A percentile compares a stretch with the other conserved stretches of the same genome.
phyloP scores from a whole-genome alignment of 2,888 invertebrate species.

The Thera britannica region DNA sequence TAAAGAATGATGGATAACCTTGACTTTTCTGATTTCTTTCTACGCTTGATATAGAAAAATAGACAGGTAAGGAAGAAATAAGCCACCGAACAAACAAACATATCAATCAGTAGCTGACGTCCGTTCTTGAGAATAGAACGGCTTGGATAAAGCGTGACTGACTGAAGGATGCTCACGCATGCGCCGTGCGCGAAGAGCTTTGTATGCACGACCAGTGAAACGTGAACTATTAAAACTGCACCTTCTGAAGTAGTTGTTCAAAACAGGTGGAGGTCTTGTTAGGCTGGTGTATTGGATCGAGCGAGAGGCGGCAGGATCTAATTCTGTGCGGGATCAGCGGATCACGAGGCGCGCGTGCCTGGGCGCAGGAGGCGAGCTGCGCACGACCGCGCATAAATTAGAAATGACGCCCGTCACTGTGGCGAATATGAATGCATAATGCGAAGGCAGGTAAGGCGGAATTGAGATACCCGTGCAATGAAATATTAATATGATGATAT shows the following conservation, averaged over 20 bases:
- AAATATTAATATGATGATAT: conserved; percentile 30
- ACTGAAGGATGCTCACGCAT: conserved; percentile 63
- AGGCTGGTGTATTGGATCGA: conserved; percentile 47
- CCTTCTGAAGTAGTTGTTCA: conserved; percentile 18
- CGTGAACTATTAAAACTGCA: conserved; percentile 36
- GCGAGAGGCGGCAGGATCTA: conserved; percentile 59
- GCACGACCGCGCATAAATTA: conserved; percentile 77
- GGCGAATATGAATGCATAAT: conserved; percentile 43
- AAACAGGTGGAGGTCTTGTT: conserved; percentile 40
- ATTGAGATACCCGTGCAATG: conserved; percentile 42
- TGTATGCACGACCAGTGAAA: conserved; percentile 42
- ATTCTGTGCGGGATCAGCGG: conserved; percentile 60
- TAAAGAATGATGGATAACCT: neutral
- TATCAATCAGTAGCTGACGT: conserved; percentile 61
- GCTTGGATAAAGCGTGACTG: conserved; percentile 63
- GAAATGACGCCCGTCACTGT: conserved; percentile 56
- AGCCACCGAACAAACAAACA: conserved; percentile 50
- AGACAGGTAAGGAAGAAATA: neutral
- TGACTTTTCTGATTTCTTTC: conserved; percentile 2
- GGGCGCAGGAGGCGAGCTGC: conserved; percentile 57
- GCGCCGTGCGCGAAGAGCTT: conserved; percentile 59
- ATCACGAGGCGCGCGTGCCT: conserved; percentile 63
- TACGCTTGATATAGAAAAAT: conserved; percentile 3
- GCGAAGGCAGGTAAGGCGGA: conserved; percentile 28
- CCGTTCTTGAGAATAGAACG: conserved; percentile 51